Evolutionary conservation across 2,113 vertebrate species (phyloP).

Genomic region (Phylloscopus trochilus): DNA sequence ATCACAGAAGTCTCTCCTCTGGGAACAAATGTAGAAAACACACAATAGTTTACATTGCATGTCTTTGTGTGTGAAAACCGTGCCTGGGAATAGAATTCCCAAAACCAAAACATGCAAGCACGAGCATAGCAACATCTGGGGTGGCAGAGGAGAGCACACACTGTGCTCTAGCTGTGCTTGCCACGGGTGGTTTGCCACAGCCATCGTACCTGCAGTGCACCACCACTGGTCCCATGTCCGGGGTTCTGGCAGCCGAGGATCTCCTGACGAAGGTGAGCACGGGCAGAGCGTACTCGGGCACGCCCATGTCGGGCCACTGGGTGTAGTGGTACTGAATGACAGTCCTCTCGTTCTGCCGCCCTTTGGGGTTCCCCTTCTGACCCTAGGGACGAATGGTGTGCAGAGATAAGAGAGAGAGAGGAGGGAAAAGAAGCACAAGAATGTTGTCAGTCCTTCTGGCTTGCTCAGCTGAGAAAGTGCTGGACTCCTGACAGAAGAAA

Average conservation of each 20-base stretch:
- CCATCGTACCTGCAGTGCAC: slow-evolving; percentile 93
- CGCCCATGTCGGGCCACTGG: slow-evolving; percentile 99
- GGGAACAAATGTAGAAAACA: no score
- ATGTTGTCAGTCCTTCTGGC: not conserved
- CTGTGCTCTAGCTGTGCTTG: not conserved
- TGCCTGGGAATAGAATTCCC: no score
- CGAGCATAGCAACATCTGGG: no score
- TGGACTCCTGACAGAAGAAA: not conserved
- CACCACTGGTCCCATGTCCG: slow-evolving; percentile 89
- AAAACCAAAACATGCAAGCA: no score
- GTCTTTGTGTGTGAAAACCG: no score
- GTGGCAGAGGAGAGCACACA: not conserved
- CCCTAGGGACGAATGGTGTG: slow-evolving; percentile 37
- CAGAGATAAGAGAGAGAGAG: not conserved
- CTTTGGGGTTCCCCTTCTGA: slow-evolving; percentile 89
- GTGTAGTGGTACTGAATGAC: slow-evolving; percentile 98
- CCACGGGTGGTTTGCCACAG: not conserved
- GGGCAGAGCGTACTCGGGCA: slow-evolving; percentile 93
- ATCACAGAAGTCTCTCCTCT: no score
- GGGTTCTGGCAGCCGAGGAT: slow-evolving; percentile 83
- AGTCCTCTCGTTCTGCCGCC: slow-evolving; percentile 85
- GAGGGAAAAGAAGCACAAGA: not conserved
- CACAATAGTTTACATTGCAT: no score
- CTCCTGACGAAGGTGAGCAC: slow-evolving; percentile 96
- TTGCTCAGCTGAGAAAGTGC: not conserved